phyloP scores from a whole-genome alignment of 2,797 vertebrate species.

The Sebastes baramenuke region DNA sequence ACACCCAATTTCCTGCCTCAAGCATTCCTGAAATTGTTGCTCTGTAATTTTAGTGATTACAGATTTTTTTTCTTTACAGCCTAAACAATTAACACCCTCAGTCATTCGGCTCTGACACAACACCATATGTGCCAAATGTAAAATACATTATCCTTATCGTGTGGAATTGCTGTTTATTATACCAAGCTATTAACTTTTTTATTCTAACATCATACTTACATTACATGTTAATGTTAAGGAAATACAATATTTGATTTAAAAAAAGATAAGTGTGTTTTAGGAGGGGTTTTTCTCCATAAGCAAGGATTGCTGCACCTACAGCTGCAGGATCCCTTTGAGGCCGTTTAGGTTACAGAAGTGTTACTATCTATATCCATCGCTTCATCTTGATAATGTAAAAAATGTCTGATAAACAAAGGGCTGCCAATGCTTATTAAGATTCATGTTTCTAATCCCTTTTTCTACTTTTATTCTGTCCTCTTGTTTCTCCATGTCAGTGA shows the following conservation, averaged over 20 bases:
- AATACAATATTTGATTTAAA: slow-evolving; percentile 28
- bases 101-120: slow-evolving; percentile 14
- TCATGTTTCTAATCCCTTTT: slow-evolving; percentile 48
- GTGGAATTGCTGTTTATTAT: slow-evolving; percentile 65
- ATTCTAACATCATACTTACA: slow-evolving; percentile 6
- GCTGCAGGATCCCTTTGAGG: slow-evolving; percentile 41
- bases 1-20: background rate
- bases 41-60: slow-evolving; percentile 27
- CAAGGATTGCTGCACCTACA: slow-evolving; percentile 19
- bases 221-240: slow-evolving; percentile 26
- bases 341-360: slow-evolving; percentile 37
- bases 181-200: slow-evolving; percentile 83
- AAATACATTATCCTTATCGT: slow-evolving; percentile 67
- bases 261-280: slow-evolving; percentile 7
- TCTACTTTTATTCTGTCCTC: slow-evolving; percentile 15
- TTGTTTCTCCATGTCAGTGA: slow-evolving; percentile 37
- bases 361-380: slow-evolving; percentile 58
- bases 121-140: slow-evolving; percentile 19
- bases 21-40: slow-evolving; percentile 23
- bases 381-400: slow-evolving; percentile 65
- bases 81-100: slow-evolving; percentile 18
- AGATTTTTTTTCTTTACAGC: slow-evolving; percentile 5
- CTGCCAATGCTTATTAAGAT: slow-evolving; percentile 63
- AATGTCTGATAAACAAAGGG: slow-evolving; percentile 55
- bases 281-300: background rate